Base-by-base conservation (phyloP, 2,888 invertebrate species). In the Melinopterus prodromus region DNA sequence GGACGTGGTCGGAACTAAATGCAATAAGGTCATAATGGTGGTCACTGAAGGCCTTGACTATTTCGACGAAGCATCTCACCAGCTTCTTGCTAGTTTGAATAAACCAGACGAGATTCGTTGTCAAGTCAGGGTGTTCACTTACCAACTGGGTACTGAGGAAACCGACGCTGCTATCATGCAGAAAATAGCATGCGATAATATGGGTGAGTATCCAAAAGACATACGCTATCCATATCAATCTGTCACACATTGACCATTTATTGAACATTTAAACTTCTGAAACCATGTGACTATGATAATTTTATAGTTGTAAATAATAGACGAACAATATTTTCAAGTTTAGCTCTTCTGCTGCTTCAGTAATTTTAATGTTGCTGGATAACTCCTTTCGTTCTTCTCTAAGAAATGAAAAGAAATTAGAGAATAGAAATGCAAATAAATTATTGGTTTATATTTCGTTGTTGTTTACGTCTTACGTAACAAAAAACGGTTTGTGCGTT, bases 141-240 rank as follows among this genome's bases (percentile, higher is more conserved):
- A 98, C 91, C 92, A 99, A 87, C 97, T 99, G 89, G 99, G 99
- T 15, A 86, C 86, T 0, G 86, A 86, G 77, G 93, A 94, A 83
- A 94, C 96, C 69, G 99, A 99, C 89, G 95, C 96, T 77, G 92
- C 95, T 84, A 96, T 98, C 88, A 95, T 98, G 87, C 95, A 96
- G 87, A 97, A 97, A 96, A 99, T 99, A 95, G 99, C 99, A 79
- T 99, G 99, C 89, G 95, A 95, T 26, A 99, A 99, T 90, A 94
- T 97, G 90, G 95, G 94, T 92, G 88, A 86, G 38, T 70, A 75
- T 15, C 76, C 14, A 16, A 5, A 69, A 69, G 74, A 69, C 14
- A 69, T 2, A 72, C 72, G 15, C 26, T 15, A n/a, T 16, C 26
- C 16, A n/a, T 26, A 26, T 26, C 26, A 26, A 2, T 1, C 26